Base-by-base conservation (phyloP, 2,797 vertebrate genomes). In the Brachyrhaphis roseni region DNA sequence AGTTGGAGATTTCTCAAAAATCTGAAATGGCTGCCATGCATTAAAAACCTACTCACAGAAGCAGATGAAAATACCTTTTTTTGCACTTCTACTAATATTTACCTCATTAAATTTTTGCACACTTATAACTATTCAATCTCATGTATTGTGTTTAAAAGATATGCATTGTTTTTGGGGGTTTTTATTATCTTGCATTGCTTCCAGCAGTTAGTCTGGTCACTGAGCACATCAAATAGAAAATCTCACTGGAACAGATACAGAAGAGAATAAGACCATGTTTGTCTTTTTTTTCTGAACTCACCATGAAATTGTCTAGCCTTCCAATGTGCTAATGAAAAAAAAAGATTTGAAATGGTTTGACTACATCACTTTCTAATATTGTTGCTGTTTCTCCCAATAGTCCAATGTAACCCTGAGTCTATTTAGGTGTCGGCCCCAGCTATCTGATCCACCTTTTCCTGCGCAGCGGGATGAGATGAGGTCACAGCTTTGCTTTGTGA, bases 401-500 rank as follows among this genome's bases (percentile, higher is more conserved):
- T 39, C 31, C 20, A 41, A 45, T 47, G 73, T 55, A 34, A 75
- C 78, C 62, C 72, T 57, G 77, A 46, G 83, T 83, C 86, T 75
- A 16, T 47, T 84, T 90, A 94, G 87, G 91, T 92, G 92, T 89
- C 34, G 64, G 75, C 53, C 82, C 43, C 2, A 20, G 82, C 83
- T 81, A 91, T 94, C 83, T 86, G 93, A 91, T 87, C 87, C 88
- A 83, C 85, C 86, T 93, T 76, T 95, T 95, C 94, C 93, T 94
- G 92, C 86, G 77, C 59, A 55, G 83, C 90, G 91, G 87, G 90
- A 94, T 91, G 92, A 89, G 88, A 93, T 95, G 93, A 95, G 87
- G 91, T 94, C 91, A 93, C 82, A 74, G 80, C 77, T 81, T 75
- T 75, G 15, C 80, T 85, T 75, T 39, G 77, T 72, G 80, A 86